phyloP scores from a whole-genome alignment of 2,888 invertebrate genomes.

The Stenolophus ochropezus region DNA sequence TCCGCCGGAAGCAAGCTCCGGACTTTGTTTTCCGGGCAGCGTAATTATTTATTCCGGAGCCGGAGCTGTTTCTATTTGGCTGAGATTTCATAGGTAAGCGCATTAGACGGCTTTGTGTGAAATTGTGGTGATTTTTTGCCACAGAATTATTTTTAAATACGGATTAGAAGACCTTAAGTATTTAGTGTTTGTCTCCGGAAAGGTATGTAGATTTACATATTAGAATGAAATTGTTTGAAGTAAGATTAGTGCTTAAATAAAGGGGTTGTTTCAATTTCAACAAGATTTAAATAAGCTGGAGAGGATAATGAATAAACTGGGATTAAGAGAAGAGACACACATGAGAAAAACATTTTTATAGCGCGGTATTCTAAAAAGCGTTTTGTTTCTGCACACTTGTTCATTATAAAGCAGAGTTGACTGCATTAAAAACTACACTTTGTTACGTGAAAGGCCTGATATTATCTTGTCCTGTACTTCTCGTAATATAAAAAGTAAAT shows the following conservation, averaged over 20 bases:
- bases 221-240: slow-evolving; percentile 41
- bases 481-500: neutral
- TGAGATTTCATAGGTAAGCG: slow-evolving; percentile 43
- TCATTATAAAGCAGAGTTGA: neutral
- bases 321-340: neutral
- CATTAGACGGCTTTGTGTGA: slow-evolving; percentile 18
- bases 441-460: neutral
- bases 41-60: slow-evolving; percentile 52
- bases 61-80: slow-evolving; percentile 9
- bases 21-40: slow-evolving; percentile 39
- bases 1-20: slow-evolving; percentile 34
- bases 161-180: slow-evolving; percentile 21
- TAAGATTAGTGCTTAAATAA: slow-evolving; percentile 23
- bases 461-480: neutral
- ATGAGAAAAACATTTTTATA: neutral
- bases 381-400: neutral
- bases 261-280: slow-evolving; percentile 25
- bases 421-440: neutral
- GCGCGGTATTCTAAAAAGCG: neutral
- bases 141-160: slow-evolving; percentile 27
- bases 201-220: slow-evolving; percentile 9
- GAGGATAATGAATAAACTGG: neutral
- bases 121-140: slow-evolving; percentile 18
- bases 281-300: slow-evolving; percentile 24
- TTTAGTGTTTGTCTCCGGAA: slow-evolving; percentile 20